Evolutionary conservation across 2,113 vertebrate genomes (phyloP), one percentile per base, ranked within the genome.

Genomic region (Capreolus pygargus): DNA sequence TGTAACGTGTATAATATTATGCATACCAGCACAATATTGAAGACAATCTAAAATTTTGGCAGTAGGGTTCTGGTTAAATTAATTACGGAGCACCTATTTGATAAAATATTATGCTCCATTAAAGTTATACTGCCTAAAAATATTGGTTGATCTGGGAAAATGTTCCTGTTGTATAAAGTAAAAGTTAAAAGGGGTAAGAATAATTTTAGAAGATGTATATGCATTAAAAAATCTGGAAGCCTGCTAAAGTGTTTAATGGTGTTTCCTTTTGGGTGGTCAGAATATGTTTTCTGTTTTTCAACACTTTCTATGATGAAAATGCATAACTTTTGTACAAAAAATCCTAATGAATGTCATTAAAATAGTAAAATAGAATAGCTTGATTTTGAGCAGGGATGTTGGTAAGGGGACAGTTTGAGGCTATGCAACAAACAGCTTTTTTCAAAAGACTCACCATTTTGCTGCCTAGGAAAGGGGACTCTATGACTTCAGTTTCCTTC

Each of bases 41-140:
- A 91, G 93, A 43, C 43, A 76, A 60, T 1, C 19, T 94, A 15
- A 57, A 76, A 91, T 78, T 83, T 94, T 84, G 64, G 47, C 52
- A 86, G 2, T 54, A 64, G 7, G 19, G 3, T 74, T 95, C 30
- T 78, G 17, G 94, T 74, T 79, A 93, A 94, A 89, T 55, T 91
- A 78, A 94, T 67, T 50, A 79, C 45, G 11, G 7, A 78, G 33
- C 28, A 95, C 57, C 23, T 91, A 30, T 57, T 86, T 55, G 87
- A 60, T 55, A 94, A 19, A 85, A 91, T 86, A 76, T 83, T 74
- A 78, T 43, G 61, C 47, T 92, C 92, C 86, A 60, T 96, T 89
- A 91, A 87, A 82, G 55, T 85, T 55, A 39, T 8, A 36, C 23
- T 88, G 36, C 25, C 78, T 76, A 89, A 85, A 92, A 82, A 95